Evolutionary conservation across 2,888 invertebrate genomes (phyloP).

Genomic region (Neria commutata): DNA sequence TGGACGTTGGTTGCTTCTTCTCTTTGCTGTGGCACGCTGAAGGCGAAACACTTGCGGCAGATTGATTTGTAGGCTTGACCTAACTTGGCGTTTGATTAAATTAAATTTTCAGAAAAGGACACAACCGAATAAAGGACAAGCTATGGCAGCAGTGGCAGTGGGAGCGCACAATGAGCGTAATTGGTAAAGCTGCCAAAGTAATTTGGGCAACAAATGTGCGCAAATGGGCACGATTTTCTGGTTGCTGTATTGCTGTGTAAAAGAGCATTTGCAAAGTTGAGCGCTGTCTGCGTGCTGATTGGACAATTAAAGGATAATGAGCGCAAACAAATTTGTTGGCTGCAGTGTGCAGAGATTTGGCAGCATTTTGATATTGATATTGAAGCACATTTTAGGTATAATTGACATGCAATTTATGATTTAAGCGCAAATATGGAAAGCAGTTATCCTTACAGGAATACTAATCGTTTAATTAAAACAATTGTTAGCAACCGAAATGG

Average conservation of each 20-base stretch:
- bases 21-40: neutral
- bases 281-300: neutral
- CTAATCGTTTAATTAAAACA: too few relatives aligned
- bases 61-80: slow-evolving; percentile 57
- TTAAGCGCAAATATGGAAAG: too few relatives aligned
- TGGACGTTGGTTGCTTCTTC: neutral
- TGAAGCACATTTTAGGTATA: too few relatives aligned
- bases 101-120: slow-evolving; percentile 51
- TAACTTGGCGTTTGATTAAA: slow-evolving; percentile 55
- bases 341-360: too few relatives aligned
- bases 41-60: slow-evolving; percentile 36
- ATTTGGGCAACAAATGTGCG: slow-evolving; percentile 29
- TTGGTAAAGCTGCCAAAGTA: slow-evolving; percentile 13
- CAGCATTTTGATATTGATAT: too few relatives aligned
- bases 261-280: neutral
- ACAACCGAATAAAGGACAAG: neutral
- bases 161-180: slow-evolving; percentile 3
- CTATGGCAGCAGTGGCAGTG: neutral
- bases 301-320: slow-evolving; percentile 32
- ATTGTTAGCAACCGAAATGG: too few relatives aligned
- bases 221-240: slow-evolving; percentile 25
- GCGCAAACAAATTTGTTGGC: slow-evolving; percentile 18
- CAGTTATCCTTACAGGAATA: too few relatives aligned
- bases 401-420: too few relatives aligned
- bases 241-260: neutral